Conservation (phyloP, 1,140 invertebrate genomes). For the Drosophila rufa region DNA sequence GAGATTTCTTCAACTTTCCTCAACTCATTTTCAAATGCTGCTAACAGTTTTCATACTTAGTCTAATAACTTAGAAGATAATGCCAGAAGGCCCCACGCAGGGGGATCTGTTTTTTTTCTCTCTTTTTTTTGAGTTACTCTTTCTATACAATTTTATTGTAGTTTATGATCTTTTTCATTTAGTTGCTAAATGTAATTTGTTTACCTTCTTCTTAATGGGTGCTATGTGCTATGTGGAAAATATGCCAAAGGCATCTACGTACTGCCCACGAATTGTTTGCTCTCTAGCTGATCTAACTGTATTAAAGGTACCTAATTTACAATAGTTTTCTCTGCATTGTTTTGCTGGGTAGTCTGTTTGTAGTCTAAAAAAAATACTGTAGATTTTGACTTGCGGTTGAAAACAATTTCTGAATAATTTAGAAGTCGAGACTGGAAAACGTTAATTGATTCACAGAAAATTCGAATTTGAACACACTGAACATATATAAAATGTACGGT, state of each 20-base stretch:
- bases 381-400: background rate
- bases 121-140: conserved; percentile 20
- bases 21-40: conserved; percentile 44
- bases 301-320: conserved; percentile 84
- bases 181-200: conserved; percentile 59
- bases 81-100: conserved; percentile 22
- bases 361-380: conserved; percentile 1
- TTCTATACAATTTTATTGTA: conserved; percentile 79
- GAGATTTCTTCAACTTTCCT: conserved; percentile 63
- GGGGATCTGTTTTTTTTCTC: conserved; percentile 6
- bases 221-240: conserved; percentile 61
- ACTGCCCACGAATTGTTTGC: conserved; percentile 33
- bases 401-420: background rate
- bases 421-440: conserved; percentile 1
- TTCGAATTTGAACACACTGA: background rate
- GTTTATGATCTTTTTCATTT: conserved; percentile 64
- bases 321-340: conserved; percentile 66
- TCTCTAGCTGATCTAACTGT: conserved; percentile 40
- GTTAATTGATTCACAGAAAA: background rate
- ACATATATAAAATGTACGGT: background rate
- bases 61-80: conserved; percentile 52
- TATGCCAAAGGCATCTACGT: conserved; percentile 46
- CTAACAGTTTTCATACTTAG: conserved; percentile 57
- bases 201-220: conserved; percentile 48
- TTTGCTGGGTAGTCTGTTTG: background rate